Evolutionary conservation across 2,888 invertebrate species (phyloP).

Genomic region (Synergus itoensis): DNA sequence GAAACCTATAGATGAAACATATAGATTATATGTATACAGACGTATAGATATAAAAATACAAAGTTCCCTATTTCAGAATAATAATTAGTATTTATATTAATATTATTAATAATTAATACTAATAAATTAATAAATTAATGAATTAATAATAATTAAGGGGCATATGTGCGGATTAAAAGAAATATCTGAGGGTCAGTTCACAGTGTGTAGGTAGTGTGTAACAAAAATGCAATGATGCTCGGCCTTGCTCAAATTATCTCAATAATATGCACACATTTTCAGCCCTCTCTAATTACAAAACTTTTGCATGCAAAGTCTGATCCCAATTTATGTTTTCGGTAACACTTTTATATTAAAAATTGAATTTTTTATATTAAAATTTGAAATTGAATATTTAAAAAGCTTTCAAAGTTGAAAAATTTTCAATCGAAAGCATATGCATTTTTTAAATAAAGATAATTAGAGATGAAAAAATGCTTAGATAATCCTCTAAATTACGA

Average conservation of each 20-base stretch:
- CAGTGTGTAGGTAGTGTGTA: slow-evolving; percentile 32
- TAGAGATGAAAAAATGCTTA: not conserved
- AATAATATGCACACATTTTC: slow-evolving; percentile 10
- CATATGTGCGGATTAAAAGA: slow-evolving; percentile 25
- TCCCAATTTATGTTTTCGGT: slow-evolving; percentile 8
- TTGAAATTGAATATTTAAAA: no score
- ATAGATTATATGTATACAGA: not conserved
- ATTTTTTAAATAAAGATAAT: not conserved
- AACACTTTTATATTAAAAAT: not conserved
- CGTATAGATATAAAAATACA: not conserved
- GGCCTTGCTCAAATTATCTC: slow-evolving; percentile 28
- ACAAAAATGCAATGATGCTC: not conserved
- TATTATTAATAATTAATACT: no score
- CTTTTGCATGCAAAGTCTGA: not conserved
- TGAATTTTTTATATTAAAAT: not conserved
- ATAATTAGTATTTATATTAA: not conserved
- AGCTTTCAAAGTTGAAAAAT: not conserved
- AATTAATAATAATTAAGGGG: not conserved
- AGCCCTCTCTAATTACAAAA: slow-evolving; percentile 38
- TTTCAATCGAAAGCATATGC: not conserved
- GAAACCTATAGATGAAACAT: not conserved
- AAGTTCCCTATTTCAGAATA: slow-evolving; percentile 12
- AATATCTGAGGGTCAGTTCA: slow-evolving; percentile 18
- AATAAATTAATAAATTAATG: no score
- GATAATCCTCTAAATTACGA: slow-evolving; percentile 15